These are phyloP conservation scores for Teleogryllus oceanicus DNA, from an alignment of 2,888 invertebrate genomes.

Conservation along the genomic window DNA sequence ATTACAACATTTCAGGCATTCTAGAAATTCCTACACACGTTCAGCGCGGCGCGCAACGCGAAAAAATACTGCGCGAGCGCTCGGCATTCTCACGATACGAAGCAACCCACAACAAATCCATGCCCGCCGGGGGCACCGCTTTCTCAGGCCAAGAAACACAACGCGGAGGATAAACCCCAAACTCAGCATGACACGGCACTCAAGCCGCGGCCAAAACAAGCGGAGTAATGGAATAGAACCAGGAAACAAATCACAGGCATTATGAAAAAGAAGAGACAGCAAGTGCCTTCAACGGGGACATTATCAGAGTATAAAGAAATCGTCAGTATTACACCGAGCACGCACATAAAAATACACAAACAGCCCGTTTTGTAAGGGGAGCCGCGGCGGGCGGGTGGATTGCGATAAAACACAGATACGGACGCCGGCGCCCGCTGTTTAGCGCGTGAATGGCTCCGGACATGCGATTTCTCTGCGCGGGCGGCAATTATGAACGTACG, in stretches of 20 bases:
- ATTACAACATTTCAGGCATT: background rate
- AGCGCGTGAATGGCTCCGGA: background rate
- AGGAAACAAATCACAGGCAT: slow-evolving; percentile 9
- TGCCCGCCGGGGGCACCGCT: background rate
- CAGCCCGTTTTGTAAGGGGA: background rate
- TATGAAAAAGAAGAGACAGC: background rate
- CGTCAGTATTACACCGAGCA: background rate
- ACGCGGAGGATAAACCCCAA: background rate
- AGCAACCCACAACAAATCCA: background rate
- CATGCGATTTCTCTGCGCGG: background rate
- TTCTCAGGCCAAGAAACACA: background rate
- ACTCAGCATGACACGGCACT: slow-evolving; percentile 6
- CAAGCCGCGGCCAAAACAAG: background rate
- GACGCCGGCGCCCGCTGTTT: background rate
- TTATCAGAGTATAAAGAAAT: background rate
- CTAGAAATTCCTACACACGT: background rate
- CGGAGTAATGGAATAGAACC: background rate
- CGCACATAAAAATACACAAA: background rate
- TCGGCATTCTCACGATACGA: slow-evolving; percentile 10
- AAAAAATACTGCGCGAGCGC: background rate
- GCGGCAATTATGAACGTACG: background rate
- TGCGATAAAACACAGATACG: background rate
- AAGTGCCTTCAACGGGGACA: slow-evolving; percentile 6
- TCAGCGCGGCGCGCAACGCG: background rate
- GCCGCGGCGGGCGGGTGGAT: background rate